These are phyloP conservation scores for Lypha dubia DNA, from an alignment of 2,888 invertebrate genomes.

Conservation along the genomic window DNA sequence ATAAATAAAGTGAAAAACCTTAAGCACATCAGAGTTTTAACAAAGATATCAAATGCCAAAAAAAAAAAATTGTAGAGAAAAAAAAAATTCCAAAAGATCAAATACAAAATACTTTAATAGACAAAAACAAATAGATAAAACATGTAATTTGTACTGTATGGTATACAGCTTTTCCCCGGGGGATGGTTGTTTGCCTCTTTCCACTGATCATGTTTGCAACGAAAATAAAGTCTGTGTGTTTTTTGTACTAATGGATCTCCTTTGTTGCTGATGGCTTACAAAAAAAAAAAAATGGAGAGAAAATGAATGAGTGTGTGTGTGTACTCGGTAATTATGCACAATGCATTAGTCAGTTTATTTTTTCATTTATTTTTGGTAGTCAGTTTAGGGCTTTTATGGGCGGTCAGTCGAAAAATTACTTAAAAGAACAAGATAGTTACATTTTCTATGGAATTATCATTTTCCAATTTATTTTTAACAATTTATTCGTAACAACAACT, in stretches of 20 bases:
- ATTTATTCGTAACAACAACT: too few species aligned
- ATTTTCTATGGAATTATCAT: too few species aligned
- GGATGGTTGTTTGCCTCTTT: constrained; percentile 37
- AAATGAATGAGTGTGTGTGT: background rate
- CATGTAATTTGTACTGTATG: constrained; percentile 60
- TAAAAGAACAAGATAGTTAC: too few species aligned
- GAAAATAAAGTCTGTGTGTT: background rate
- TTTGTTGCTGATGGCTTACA: constrained; percentile 38
- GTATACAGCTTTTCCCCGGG: constrained; percentile 46
- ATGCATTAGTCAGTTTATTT: constrained; percentile 24
- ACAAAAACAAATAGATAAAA: constrained; percentile 60
- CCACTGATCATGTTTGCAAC: constrained; percentile 43
- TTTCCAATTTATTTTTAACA: too few species aligned
- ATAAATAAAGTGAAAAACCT: constrained; percentile 16
- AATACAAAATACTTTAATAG: constrained; percentile 52
- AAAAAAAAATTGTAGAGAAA: constrained; percentile 42
- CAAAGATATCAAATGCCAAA: constrained; percentile 73
- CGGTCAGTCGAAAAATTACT: background rate
- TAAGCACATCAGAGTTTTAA: constrained; percentile 53
- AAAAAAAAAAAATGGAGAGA: constrained; percentile 1
- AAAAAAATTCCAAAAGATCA: constrained; percentile 63
- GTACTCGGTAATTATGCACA: constrained; percentile 44
- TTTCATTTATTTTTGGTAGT: constrained; percentile 8
- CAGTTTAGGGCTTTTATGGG: background rate
- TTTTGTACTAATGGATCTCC: constrained; percentile 42